phyloP scores from a whole-genome alignment of 2,113 vertebrate genomes.

The Rutilus rutilus region DNA sequence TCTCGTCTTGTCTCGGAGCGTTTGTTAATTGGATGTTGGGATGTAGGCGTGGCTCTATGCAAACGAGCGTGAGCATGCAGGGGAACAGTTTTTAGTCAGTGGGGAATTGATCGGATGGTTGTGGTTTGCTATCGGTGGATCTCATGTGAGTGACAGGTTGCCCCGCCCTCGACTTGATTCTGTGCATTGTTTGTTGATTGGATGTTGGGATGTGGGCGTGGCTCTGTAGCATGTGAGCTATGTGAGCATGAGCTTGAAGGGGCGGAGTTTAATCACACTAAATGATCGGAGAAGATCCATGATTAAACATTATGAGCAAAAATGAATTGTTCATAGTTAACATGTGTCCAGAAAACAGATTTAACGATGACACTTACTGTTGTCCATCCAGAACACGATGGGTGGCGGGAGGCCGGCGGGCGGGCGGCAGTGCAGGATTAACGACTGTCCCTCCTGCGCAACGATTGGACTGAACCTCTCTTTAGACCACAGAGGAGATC shows the following conservation, averaged over 20 bases:
- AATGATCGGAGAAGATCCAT: neutral
- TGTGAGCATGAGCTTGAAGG: too few species aligned
- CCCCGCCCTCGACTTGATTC: too few species aligned
- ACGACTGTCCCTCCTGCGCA: slow-evolving; percentile 83
- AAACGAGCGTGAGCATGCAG: too few species aligned
- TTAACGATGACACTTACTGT: slow-evolving; percentile 80
- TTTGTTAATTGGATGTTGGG: neutral
- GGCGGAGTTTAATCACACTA: neutral
- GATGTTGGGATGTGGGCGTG: too few species aligned
- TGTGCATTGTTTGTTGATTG: too few species aligned
- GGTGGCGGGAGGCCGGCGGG: slow-evolving; percentile 92
- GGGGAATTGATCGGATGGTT: too few species aligned
- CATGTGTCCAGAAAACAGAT: neutral
- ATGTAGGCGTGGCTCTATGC: neutral
- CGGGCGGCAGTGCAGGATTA: slow-evolving; percentile 89
- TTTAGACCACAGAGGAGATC: slow-evolving; percentile 97
- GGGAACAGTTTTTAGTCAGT: neutral
- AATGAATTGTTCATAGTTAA: neutral
- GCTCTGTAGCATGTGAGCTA: too few species aligned
- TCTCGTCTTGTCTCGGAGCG: too few species aligned
- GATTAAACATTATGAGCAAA: neutral
- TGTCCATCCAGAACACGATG: slow-evolving; percentile 99
- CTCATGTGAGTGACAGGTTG: too few species aligned
- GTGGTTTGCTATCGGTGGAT: too few species aligned
- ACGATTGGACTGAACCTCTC: slow-evolving; percentile 86